Evolutionary conservation across 1,140 invertebrate genomes (phyloP), one percentile per base, ranked within the genome.

Genomic region (Halesus radiatus): DNA sequence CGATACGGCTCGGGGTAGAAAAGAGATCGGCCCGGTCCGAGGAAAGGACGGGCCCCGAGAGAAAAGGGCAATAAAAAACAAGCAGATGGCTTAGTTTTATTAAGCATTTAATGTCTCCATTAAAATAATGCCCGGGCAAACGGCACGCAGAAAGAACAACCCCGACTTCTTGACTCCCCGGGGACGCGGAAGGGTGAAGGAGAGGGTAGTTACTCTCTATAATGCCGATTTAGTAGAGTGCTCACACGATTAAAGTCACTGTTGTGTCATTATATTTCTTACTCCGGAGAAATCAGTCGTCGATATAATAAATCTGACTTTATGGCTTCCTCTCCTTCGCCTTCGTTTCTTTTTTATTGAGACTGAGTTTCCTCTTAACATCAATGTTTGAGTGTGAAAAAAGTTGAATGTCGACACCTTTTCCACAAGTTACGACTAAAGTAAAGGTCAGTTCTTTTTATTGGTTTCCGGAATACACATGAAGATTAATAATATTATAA

Each of bases 91-190:
- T 76, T 76, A 72, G 74, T 76, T 81, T 76, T 81, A 81, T 81
- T 81, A 81, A 81, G 80, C 80, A 77, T 81, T 81, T 81, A 81
- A 81, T 72, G 80, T 81, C 74, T 77, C 74, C 80, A 81, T 81
- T 81, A 81, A 81, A 81, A 81, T 81, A 81, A 80, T 80, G 73
- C 72, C 29, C 45, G 60, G 37, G 62, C 79, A 75, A 72, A 72
- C 76, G 56, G 75, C 52, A 58, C 50, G 62, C 52, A 37, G 62
- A 23, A 68, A 29, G 20, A 70, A 29, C 76, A 70, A 56, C 54
- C 15, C 53, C 20, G 50, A n/a, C 62, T 66, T 66, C 22, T 32
- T 37, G 32, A 18, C 15, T 45, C 66, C 26, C 66, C 32, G 1
- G 66, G 22, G 60, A 56, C 37, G n/a, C n/a, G 20, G 54, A 56